Base-by-base conservation (phyloP, 2,888 invertebrate genomes). In the Morpho helenor region DNA sequence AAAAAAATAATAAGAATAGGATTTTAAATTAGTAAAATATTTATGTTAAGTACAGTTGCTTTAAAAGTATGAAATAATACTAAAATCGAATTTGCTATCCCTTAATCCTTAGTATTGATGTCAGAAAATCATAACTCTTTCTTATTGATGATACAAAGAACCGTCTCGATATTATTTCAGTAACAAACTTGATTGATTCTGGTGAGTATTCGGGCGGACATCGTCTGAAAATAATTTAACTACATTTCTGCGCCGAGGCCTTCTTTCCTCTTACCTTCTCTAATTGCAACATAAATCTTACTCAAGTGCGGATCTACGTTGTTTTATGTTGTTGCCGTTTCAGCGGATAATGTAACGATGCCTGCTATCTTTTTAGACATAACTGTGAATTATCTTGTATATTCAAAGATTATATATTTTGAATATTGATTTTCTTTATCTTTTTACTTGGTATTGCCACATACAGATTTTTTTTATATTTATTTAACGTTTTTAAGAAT, bases 131-230 rank as follows among this genome's bases (percentile, higher is more conserved):
- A 71, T 79, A 75, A 75, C 71, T 80, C 70, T 70, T 76, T 70
- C 67, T 74, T 65, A 76, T 78, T 77, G 77, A 74, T 75, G 74
- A 74, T 73, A 69, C 67, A 69, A 74, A 73, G 74, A 75, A 73
- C 78, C 76, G 76, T 76, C 71, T 73, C 72, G 70, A 51, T 46
- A 76, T 74, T 79, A 78, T 82, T 82, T 31, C 31, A 31, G 31
- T 81, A 80, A 75, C 73, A 73, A 68, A 70, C 71, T 76, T 83
- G 86, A 84, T 85, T 82, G 84, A 84, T 84, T 78, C 73, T 75
- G 78, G 82, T 82, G 77, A 82, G 82, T 84, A 82, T 82, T 79
- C 75, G 75, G 73, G 68, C 70, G 65, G 70, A 67, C 72, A 70
- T 64, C 50, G 42, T 46, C 59, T 39, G 41, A 51, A 50, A 56